Conservation (phyloP, 2,888 invertebrate species). For the Andrena bicolor region DNA sequence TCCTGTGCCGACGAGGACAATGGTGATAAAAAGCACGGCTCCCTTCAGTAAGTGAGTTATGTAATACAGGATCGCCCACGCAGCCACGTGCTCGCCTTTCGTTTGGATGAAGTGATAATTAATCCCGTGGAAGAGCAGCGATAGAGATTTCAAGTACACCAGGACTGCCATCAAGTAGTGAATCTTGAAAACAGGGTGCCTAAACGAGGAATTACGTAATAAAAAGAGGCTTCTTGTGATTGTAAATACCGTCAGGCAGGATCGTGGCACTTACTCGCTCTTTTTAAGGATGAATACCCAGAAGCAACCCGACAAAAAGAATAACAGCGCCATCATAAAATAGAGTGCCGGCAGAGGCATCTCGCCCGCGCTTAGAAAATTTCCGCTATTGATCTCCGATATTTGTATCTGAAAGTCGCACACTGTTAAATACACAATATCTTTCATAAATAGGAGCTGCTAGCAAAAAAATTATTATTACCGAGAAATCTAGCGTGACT, state of each 20-base stretch:
- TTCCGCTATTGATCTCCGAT: conserved; percentile 93
- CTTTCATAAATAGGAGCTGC: not conserved
- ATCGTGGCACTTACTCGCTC: conserved; percentile 87
- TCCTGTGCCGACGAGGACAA: conserved; percentile 98
- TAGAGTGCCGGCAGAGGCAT: conserved; percentile 97
- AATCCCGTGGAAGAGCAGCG: conserved; percentile 97
- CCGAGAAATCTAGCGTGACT: conserved; percentile 89
- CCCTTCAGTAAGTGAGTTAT: conserved; percentile 98
- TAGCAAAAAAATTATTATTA: conserved; percentile 85
- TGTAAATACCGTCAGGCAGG: no score
- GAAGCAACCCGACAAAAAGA: conserved; percentile 94
- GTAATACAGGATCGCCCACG: conserved; percentile 99
- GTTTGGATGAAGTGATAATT: conserved; percentile 97
- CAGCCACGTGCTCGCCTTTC: conserved; percentile 96
- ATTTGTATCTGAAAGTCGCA: conserved; percentile 90
- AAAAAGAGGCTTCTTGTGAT: not conserved
- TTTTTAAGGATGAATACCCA: conserved; percentile 96
- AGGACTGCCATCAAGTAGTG: conserved; percentile 98
- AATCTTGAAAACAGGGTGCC: conserved; percentile 95
- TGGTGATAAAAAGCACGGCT: conserved; percentile 97
- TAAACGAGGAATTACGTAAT: conserved; percentile 71
- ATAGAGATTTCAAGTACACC: conserved; percentile 95
- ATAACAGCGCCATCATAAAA: conserved; percentile 95
- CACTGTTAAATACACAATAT: not conserved
- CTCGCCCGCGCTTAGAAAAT: conserved; percentile 97